Base-by-base conservation (phyloP, 2,888 invertebrate genomes). In the Drosophila robusta region DNA sequence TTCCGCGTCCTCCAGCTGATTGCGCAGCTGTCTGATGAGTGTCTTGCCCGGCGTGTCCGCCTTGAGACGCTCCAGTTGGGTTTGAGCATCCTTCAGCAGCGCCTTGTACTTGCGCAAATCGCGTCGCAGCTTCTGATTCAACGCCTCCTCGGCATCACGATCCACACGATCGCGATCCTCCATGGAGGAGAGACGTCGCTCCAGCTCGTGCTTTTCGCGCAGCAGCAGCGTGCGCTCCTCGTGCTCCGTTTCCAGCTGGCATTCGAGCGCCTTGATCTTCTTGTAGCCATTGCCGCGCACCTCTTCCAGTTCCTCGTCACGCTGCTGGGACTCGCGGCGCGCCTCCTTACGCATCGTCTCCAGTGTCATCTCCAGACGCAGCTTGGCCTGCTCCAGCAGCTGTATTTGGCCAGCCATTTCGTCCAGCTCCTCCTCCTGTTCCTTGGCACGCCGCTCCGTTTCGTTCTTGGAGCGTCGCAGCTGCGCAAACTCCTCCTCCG, bases 231-330 rank as follows among this genome's bases (percentile, higher is more conserved):
- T 97, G 39, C 98, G 94, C 91, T 98, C 98, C 70, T 98, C 96
- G 91, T 98, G 98, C 91, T 98, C 98, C 79, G 96, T 97, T 91
- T 98, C 98, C 73, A 98, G 92, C 90, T 98, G 98, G 18, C 96
- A 95, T 92, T 98, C 98, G 82, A 98, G 93, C 63, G 96, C 96
- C 93, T 97, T 97, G 18, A 98, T 95, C 93, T 98, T 98, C 93
- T 98, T 98, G 90, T 97, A 96, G 4, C 97, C 96, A 87, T 96
- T 96, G 71, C 96, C 96, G 14, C 98, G 94, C 32, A 97, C 95
- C 87, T 98, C 98, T 90, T 99, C 98, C 90, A 98, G 93, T 91
- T 99, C 99, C 80, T 98, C 97, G 82, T 99, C 99, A 6, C 98
- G 94, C 79, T 97, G 96, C 72, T 97, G 96, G 36, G 97, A 95